Conservation (phyloP, 2,113 vertebrate species). For the Nothoprocta perdicaria region DNA sequence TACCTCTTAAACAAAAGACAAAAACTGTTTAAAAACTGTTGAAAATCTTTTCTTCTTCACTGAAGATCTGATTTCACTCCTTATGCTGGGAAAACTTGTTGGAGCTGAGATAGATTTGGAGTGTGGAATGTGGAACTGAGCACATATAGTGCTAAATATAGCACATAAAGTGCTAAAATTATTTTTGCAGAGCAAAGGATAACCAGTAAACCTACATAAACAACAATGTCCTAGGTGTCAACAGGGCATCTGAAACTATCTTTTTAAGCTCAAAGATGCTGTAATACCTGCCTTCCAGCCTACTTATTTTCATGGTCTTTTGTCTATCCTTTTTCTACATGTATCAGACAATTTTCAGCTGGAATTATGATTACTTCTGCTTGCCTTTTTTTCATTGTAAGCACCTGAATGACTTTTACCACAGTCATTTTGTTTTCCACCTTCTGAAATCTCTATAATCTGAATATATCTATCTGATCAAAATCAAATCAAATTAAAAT, state of each 20-base stretch:
- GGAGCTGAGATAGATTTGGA: background rate
- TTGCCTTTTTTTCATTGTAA: background rate
- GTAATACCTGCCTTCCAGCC: background rate
- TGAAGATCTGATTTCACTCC: background rate
- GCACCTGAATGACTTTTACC: background rate
- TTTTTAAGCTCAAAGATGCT: background rate
- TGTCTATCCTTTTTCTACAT: background rate
- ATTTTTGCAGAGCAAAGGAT: background rate
- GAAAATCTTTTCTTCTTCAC: background rate
- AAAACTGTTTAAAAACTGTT: background rate
- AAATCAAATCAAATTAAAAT: background rate
- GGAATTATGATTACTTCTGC: background rate
- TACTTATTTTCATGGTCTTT: background rate
- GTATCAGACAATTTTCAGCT: background rate
- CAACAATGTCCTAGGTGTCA: background rate
- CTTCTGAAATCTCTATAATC: background rate
- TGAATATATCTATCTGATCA: background rate
- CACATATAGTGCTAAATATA: background rate
- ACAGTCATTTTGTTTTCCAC: background rate
- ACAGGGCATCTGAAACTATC: background rate
- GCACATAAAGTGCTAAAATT: background rate
- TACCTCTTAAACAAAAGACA: background rate
- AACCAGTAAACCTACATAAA: accelerated
- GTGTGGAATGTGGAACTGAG: background rate
- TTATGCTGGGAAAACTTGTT: background rate